Conservation (phyloP, 2,113 vertebrate species). For the Bubo bubo region DNA sequence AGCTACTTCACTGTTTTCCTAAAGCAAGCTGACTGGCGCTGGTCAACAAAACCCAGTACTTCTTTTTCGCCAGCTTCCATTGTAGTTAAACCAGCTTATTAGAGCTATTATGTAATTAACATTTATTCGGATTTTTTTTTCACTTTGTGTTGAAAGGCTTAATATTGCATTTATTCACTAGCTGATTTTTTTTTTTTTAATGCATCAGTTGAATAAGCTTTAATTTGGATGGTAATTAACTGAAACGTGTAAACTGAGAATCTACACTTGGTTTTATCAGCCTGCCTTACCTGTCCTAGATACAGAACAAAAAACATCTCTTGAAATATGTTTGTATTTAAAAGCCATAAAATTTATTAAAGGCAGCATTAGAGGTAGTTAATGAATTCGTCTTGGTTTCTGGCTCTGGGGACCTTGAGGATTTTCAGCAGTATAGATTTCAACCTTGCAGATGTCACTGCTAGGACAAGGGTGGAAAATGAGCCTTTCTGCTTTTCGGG, state of each 20-base stretch:
- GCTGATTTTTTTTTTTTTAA: not conserved
- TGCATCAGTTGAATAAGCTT: conserved; percentile 51
- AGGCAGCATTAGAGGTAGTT: not conserved
- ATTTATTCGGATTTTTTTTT: not conserved
- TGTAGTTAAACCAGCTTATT: conserved; percentile 33
- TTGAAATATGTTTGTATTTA: not conserved
- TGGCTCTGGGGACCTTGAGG: not conserved
- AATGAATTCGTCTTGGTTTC: not conserved
- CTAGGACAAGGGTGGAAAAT: conserved; percentile 16
- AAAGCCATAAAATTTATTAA: conserved; percentile 14
- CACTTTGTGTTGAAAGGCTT: conserved; percentile 24
- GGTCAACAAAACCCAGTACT: conserved; percentile 40
- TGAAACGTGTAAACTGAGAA: conserved; percentile 20
- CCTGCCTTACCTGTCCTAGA: conserved; percentile 45
- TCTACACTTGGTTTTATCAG: not conserved
- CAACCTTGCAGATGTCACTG: conserved; percentile 12
- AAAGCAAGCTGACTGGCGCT: not conserved
- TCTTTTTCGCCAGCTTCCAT: not conserved
- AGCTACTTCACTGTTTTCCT: not conserved
- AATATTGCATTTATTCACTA: conserved; percentile 42
- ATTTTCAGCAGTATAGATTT: conserved; percentile 7
- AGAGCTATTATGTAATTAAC: conserved; percentile 44
- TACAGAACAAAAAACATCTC: conserved; percentile 9
- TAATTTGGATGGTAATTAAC: conserved; percentile 59
- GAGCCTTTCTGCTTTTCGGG: not conserved